Percentiles rank a stretch among this genome's conserved stretches.
Evolutionary conservation across 2,113 vertebrate genomes (phyloP).

Genomic region (Gopherus evgoodei): DNA sequence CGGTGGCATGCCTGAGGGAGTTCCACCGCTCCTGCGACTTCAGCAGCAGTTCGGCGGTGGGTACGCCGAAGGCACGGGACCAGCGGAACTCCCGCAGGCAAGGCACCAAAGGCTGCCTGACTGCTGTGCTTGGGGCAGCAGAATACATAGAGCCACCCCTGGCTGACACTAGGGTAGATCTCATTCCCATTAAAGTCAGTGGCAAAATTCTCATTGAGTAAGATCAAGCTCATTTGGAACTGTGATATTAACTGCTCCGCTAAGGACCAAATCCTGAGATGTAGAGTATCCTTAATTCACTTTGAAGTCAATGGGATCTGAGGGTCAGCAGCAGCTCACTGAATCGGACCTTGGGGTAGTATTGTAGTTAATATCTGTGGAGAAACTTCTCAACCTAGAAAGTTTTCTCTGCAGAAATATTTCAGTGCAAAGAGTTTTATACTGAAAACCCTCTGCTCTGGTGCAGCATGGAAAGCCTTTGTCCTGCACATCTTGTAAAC

Average conservation of each 20-base stretch:
- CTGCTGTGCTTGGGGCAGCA: no score
- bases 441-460: not conserved
- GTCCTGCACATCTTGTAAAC: constrained; percentile 57
- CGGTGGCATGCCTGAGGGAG: no score
- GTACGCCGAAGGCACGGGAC: no score
- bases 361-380: not conserved
- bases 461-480: constrained; percentile 54
- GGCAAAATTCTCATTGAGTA: not conserved
- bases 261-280: not conserved
- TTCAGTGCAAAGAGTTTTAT: fast-evolving
- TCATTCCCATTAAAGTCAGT: fast-evolving
- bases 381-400: constrained; percentile 28
- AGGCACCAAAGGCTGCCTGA: no score
- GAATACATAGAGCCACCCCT: no score
- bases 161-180: fast-evolving
- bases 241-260: not conserved
- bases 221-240: not conserved
- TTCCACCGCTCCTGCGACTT: no score
- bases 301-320: fast-evolving
- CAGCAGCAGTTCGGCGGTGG: no score
- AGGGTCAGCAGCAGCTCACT: not conserved
- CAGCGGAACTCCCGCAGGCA: no score
- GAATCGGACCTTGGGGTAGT: not conserved
- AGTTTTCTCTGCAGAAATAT: not conserved
- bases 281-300: not conserved